Percentiles rank a stretch among this genome's conserved stretches.
These are phyloP conservation scores for Drosophila nr. fundita DNA, from an alignment of 2,888 invertebrate species.

Conservation along the genomic window DNA sequence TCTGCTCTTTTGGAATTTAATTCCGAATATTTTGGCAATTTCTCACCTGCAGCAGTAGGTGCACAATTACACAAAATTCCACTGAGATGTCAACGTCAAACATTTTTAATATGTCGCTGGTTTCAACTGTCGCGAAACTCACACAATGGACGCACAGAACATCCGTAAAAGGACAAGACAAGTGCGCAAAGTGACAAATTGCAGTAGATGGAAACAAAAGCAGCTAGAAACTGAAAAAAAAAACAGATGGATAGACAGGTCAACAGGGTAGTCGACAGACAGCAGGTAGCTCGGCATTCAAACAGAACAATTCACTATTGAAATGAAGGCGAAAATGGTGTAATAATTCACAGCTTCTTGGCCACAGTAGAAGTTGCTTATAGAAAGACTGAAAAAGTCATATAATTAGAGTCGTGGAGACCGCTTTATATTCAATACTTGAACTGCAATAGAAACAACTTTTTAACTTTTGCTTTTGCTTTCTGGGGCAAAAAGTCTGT, in stretches of 20 bases:
- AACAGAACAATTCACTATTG: constrained; percentile 35
- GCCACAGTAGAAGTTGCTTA: constrained; percentile 16
- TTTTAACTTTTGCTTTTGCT: neutral
- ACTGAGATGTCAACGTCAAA: constrained; percentile 59
- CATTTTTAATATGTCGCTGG: constrained; percentile 57
- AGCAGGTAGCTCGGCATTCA: constrained; percentile 21
- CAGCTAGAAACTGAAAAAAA: neutral
- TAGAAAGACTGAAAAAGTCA: neutral
- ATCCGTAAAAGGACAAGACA: constrained; percentile 48
- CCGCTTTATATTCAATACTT: neutral
- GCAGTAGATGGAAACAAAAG: constrained; percentile 52
- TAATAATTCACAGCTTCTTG: constrained; percentile 46
- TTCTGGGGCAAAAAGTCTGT: neutral
- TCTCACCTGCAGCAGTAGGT: constrained; percentile 41
- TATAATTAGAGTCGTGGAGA: neutral
- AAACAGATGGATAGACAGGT: constrained; percentile 51
- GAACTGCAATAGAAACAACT: neutral
- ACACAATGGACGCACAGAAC: constrained; percentile 9
- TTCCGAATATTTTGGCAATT: constrained; percentile 21
- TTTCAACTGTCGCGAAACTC: constrained; percentile 40
- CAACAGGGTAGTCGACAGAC: constrained; percentile 34
- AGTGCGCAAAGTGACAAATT: constrained; percentile 76
- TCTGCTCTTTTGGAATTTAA: constrained; percentile 37
- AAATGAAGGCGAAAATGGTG: constrained; percentile 39
- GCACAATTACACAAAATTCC: constrained; percentile 54